A percentile compares a stretch with the other conserved stretches of the same genome.
These are phyloP conservation scores for Tipula lateralis DNA, from an alignment of 2,888 invertebrate genomes.

Conservation along the genomic window DNA sequence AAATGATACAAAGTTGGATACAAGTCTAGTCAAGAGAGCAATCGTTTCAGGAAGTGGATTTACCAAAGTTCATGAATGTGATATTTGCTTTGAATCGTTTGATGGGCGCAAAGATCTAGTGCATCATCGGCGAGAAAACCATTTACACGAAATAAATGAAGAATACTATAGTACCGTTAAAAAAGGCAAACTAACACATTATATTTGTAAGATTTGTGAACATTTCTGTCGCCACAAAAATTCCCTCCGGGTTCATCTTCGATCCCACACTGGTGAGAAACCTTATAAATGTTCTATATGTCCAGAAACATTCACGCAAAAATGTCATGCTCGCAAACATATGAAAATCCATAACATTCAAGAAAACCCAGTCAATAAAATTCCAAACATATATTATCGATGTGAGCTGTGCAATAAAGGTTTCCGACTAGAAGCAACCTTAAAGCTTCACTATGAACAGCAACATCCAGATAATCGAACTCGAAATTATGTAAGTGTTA, in stretches of 20 bases:
- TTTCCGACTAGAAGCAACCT: not conserved
- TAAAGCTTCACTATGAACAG: not conserved
- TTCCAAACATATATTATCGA: not conserved
- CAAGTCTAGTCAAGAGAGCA: not conserved
- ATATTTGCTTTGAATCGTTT: not conserved
- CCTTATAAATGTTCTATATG: not conserved
- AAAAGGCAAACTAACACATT: not conserved
- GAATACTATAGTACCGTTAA: not conserved
- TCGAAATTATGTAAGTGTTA: not conserved
- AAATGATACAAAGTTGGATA: not conserved
- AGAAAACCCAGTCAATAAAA: not conserved
- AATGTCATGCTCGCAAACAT: not conserved
- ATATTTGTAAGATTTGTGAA: not conserved
- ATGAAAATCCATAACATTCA: not conserved
- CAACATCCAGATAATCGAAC: not conserved
- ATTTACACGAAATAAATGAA: not conserved
- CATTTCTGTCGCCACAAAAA: not conserved
- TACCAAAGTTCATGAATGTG: not conserved
- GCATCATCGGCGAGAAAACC: not conserved
- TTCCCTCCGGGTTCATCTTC: not conserved
- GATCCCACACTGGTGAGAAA: not conserved
- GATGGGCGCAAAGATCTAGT: not conserved
- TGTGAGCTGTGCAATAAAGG: not conserved
- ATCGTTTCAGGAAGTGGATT: not conserved
- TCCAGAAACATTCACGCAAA: not conserved